Evolutionary conservation across 2,113 vertebrate species (phyloP).

Genomic region (Bombycilla garrulus): DNA sequence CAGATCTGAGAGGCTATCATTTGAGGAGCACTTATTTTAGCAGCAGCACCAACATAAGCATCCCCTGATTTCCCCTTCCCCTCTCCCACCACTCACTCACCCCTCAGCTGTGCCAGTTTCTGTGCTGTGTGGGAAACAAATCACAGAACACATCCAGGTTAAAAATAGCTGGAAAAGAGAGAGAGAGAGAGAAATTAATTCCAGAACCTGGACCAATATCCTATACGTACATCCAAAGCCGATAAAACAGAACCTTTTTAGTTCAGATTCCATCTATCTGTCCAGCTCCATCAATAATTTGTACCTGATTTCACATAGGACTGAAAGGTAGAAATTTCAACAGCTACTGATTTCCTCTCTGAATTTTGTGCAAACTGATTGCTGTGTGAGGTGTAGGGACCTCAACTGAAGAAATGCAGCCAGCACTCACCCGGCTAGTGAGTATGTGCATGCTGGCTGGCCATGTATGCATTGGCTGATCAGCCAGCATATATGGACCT

Average conservation of each 20-base stretch:
- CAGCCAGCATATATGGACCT: neutral
- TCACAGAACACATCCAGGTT: slow-evolving; percentile 14
- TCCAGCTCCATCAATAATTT: neutral
- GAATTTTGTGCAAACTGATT: neutral
- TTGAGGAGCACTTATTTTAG: neutral
- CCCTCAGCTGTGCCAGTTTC: neutral
- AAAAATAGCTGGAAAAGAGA: slow-evolving; percentile 50
- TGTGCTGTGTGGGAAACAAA: slow-evolving; percentile 22
- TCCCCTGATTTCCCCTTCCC: neutral
- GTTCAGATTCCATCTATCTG: neutral
- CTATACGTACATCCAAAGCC: neutral
- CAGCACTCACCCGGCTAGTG: neutral
- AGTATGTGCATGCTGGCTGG: neutral
- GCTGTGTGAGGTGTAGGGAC: neutral
- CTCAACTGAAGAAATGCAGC: neutral
- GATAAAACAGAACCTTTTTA: neutral
- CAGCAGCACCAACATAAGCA: neutral
- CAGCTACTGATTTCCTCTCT: neutral
- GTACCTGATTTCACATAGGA: neutral
- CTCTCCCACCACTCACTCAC: neutral
- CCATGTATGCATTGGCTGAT: neutral
- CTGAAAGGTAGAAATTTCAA: neutral
- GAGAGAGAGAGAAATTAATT: slow-evolving; percentile 19
- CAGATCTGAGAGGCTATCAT: neutral
- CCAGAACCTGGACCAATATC: neutral